Conservation (phyloP, 2,888 invertebrate species). For the Cetonia aurata region DNA sequence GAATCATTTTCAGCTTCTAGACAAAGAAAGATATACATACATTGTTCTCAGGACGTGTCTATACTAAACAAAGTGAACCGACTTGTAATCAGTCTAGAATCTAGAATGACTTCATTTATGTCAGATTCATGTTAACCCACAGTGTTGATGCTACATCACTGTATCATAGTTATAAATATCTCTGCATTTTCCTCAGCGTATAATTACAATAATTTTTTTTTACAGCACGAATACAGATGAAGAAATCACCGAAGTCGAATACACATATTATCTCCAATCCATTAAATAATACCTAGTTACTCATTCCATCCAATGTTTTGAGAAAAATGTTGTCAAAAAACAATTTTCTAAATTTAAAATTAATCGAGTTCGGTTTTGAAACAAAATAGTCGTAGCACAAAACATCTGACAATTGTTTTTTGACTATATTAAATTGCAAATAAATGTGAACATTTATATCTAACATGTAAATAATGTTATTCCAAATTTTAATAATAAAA, state of each 20-base stretch:
- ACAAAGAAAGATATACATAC: too few relatives aligned
- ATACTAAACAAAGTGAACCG: too few relatives aligned
- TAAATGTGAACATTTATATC: slow-evolving; percentile 24
- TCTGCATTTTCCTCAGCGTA: too few relatives aligned
- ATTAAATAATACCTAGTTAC: slow-evolving; percentile 47
- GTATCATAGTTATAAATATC: too few relatives aligned
- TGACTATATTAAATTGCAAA: slow-evolving; percentile 13
- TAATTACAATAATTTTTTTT: slow-evolving; percentile 41
- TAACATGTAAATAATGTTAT: slow-evolving; percentile 27
- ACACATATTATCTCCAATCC: slow-evolving; percentile 57
- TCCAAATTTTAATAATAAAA: slow-evolving; percentile 16
- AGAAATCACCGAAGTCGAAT: slow-evolving; percentile 60
- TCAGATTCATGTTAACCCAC: too few relatives aligned
- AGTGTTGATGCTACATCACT: too few relatives aligned
- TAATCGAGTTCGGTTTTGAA: slow-evolving; percentile 2
- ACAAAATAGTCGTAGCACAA: too few relatives aligned
- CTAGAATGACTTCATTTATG: too few relatives aligned
- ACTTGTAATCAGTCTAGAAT: too few relatives aligned
- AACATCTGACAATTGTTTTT: slow-evolving; percentile 5
- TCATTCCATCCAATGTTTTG: slow-evolving; percentile 59
- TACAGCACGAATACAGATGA: slow-evolving; percentile 53
- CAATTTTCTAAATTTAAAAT: slow-evolving; percentile 12
- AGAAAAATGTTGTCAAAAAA: slow-evolving; percentile 55
- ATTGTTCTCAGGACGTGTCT: too few relatives aligned
- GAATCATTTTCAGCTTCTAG: too few relatives aligned